Percentiles rank a stretch among this genome's conserved stretches.
Evolutionary conservation across 2,797 vertebrate genomes (phyloP).

Genomic region (Pangasius krempfi): DNA sequence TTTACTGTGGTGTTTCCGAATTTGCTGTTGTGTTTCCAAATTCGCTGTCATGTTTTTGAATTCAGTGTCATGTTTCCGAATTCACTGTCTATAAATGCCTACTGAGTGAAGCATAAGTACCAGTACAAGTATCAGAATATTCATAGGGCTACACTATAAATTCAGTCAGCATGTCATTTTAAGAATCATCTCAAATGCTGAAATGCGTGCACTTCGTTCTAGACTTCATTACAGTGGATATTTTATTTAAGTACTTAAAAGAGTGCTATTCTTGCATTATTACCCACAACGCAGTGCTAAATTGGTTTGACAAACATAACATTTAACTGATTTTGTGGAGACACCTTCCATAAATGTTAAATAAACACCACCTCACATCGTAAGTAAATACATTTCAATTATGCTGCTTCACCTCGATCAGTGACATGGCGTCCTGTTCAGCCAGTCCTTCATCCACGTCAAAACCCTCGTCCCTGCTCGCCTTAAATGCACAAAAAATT

Average conservation of each 20-base stretch:
- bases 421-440: conserved; percentile 83
- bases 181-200: not conserved
- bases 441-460: conserved; percentile 84
- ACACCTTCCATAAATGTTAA: not conserved
- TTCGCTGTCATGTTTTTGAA: not conserved
- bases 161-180: not conserved
- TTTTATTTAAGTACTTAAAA: not conserved
- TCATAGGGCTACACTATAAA: not conserved
- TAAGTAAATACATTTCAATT: not conserved
- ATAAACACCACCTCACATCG: not conserved
- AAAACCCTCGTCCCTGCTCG: conserved; percentile 83
- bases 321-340: not conserved
- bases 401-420: conserved; percentile 80
- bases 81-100: not conserved
- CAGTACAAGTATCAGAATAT: not conserved
- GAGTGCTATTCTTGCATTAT: not conserved
- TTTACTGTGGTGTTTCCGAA: too few relatives aligned
- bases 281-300: not conserved
- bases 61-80: not conserved
- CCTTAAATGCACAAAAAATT: conserved; percentile 69
- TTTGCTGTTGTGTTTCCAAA: not conserved
- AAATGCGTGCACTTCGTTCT: not conserved
- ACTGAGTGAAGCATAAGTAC: too few relatives aligned
- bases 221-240: not conserved
- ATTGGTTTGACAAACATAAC: not conserved